Conservation (phyloP, 2,797 vertebrate genomes). For the Acanthornis magna region DNA sequence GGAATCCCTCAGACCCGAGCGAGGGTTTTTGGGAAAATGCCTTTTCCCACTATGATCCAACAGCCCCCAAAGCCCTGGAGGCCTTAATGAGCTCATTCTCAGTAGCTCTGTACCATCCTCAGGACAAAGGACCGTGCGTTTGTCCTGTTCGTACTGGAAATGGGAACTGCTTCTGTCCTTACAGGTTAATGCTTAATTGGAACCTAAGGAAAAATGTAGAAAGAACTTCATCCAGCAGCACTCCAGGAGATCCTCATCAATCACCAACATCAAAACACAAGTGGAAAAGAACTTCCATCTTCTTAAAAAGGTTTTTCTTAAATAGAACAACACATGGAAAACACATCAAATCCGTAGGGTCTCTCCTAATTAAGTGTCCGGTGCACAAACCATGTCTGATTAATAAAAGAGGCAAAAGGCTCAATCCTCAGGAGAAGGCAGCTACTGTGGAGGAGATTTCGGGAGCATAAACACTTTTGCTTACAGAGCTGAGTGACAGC, state of each 20-base stretch:
- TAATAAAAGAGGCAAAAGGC: slow-evolving; percentile 41
- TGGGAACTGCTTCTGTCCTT: not conserved
- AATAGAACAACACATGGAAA: slow-evolving; percentile 33
- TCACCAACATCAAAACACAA: slow-evolving; percentile 24
- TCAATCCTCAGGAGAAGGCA: slow-evolving; percentile 70
- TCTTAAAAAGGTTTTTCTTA: slow-evolving; percentile 46
- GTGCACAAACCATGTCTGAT: slow-evolving; percentile 9
- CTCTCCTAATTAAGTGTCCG: not conserved
- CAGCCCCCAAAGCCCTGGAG: not conserved
- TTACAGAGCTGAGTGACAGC: slow-evolving; percentile 28
- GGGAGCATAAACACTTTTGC: slow-evolving; percentile 60
- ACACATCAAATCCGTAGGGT: not conserved
- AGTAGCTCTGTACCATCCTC: not conserved
- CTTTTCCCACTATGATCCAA: not conserved
- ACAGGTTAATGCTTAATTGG: not conserved
- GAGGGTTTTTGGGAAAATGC: not conserved
- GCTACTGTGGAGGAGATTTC: slow-evolving; percentile 60
- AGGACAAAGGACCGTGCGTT: not conserved
- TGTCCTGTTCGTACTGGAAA: not conserved
- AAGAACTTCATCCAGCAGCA: not conserved
- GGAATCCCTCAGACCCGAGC: rapidly evolving
- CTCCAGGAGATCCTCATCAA: slow-evolving; percentile 8
- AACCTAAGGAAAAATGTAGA: not conserved
- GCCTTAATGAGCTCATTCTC: not conserved
- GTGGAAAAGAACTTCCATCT: slow-evolving; percentile 28